Evolutionary conservation across 2,113 vertebrate species (phyloP).

Genomic region (Benthochromis sp.): DNA sequence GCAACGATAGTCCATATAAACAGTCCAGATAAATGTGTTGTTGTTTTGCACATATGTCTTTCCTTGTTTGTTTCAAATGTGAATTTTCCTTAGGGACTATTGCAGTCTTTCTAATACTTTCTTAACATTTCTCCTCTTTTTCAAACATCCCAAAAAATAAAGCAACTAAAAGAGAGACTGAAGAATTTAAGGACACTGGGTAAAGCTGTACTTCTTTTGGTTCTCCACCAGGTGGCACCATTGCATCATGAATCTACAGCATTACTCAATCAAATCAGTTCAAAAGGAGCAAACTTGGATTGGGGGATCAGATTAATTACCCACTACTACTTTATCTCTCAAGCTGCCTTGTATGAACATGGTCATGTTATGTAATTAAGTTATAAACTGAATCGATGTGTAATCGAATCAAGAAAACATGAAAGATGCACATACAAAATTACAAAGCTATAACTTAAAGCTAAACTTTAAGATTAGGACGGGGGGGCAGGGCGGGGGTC

Average conservation of each 20-base stretch:
- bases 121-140: not conserved
- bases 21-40: not conserved
- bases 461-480: not conserved
- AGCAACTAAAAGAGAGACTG: not conserved
- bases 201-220: not conserved
- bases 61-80: not conserved
- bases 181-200: not conserved
- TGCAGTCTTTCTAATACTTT: not conserved
- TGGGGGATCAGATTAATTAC: not conserved
- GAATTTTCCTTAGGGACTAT: not conserved
- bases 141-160: not conserved
- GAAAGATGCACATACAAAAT: not conserved
- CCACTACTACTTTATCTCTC: not conserved
- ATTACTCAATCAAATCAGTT: not conserved
- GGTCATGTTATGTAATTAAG: not conserved
- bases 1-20: not conserved
- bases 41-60: not conserved
- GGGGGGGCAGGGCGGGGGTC: not conserved
- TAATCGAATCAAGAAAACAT: not conserved
- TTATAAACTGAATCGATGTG: not conserved
- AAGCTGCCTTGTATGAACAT: not conserved
- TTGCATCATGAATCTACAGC: not conserved
- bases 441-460: not conserved
- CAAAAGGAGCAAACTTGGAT: not conserved
- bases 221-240: constrained; percentile 9